Base-by-base conservation (phyloP, 1,140 invertebrate genomes). In the Scaptomyza hsui region DNA sequence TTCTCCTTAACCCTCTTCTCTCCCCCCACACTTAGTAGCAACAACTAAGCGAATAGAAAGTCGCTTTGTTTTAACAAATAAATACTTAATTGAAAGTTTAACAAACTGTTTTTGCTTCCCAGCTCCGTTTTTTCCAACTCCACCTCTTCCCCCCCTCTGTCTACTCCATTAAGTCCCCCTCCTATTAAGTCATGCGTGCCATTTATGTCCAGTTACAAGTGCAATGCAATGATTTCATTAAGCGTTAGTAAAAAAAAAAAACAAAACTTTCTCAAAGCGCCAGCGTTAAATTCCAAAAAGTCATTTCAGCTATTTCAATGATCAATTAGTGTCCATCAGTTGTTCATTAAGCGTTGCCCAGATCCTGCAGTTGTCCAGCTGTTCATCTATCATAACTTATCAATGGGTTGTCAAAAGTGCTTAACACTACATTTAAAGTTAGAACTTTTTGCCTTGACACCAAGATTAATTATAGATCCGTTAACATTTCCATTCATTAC, bases 31-130 rank as follows among this genome's bases (percentile, higher is more conserved):
- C 10, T 24, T 12, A 56, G n/a, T 42, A 44, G 21, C 47, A 61
- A 63, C 59, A 70, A 48, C 24, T 29, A 15, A 9, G 39, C 59
- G 70, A 86, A 86, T 86, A 86, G 81, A 86, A 86, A 86, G 81
- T 86, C 85, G 77, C 81, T 81, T 29, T 78, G 64, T 81, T 75
- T 51, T 61, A 59, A 29, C 26, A 37, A 67, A 49, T 60, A 68
- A 70, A 61, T 53, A 60, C 51, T 81, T 86, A 86, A 86, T 86
- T 86, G 81, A 86, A 86, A 86, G 81, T 81, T 81, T 60, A 44
- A 55, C 53, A 57, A 77, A 72, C 57, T 10, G 24, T 44, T 47
- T 57, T 59, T 19, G 19, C 47, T 53, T 64, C 32, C 29, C 41
- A 45, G 45, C 52, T 39, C 9, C 9, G 26, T 9, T 29, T 29